Conservation (phyloP, 2,797 vertebrate species). For the Sebastolobus altivelis region DNA sequence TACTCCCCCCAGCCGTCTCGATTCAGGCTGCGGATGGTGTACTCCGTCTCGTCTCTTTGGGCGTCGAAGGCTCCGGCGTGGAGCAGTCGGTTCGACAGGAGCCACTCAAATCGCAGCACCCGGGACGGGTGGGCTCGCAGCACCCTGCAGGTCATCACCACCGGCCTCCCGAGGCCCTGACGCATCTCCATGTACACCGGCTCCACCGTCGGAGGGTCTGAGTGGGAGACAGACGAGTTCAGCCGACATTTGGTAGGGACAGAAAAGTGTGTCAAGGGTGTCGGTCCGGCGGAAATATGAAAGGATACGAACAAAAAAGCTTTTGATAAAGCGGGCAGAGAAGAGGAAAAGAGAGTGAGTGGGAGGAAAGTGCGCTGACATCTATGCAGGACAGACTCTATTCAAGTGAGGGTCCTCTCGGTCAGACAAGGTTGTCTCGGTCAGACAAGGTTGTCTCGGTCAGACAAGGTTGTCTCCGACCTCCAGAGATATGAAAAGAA, state of each 20-base stretch:
- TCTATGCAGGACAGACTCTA: constrained; percentile 15
- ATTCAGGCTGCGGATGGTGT: constrained; percentile 90
- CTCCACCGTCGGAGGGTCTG: constrained; percentile 96
- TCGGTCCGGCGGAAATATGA: background rate
- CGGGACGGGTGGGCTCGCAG: constrained; percentile 94
- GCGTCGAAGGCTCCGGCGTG: constrained; percentile 92
- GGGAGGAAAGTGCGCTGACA: background rate
- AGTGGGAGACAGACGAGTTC: constrained; percentile 30
- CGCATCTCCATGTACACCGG: constrained; percentile 92
- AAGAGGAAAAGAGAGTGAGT: background rate
- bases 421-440: constrained; percentile 11
- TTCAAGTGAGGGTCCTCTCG: constrained; percentile 14
- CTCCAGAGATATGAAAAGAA: constrained; percentile 22
- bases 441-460: constrained; percentile 14
- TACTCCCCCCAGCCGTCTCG: constrained; percentile 94
- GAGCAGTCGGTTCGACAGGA: constrained; percentile 91
- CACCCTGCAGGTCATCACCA: constrained; percentile 95
- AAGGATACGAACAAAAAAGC: background rate
- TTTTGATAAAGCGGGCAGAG: constrained; percentile 6
- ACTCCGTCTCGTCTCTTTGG: constrained; percentile 92
- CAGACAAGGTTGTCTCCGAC: constrained; percentile 29
- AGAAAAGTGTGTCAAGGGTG: constrained; percentile 22
- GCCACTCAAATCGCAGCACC: constrained; percentile 95
- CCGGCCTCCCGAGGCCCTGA: constrained; percentile 91
- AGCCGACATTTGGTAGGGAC: constrained; percentile 28